Conservation (phyloP, 2,888 invertebrate genomes). For the Xanthostigma xanthostigma region DNA sequence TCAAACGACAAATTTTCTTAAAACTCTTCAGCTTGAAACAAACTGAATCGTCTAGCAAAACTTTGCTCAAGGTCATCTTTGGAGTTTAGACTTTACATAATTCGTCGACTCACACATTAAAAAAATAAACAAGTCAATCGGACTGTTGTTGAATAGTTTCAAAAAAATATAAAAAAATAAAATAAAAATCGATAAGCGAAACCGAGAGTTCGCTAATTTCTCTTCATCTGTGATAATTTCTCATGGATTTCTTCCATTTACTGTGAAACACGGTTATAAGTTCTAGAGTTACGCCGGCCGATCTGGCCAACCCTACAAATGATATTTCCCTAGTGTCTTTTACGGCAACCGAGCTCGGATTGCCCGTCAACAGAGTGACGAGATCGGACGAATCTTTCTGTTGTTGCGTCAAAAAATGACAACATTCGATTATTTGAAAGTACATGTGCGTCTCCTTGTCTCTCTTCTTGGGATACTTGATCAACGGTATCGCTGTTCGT, state of each 20-base stretch:
- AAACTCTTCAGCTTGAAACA: too few relatives aligned
- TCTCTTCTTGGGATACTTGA: constrained; percentile 63
- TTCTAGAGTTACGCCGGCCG: constrained; percentile 69
- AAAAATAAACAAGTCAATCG: too few relatives aligned
- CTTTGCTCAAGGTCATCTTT: too few relatives aligned
- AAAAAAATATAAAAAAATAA: too few relatives aligned
- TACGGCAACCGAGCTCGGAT: constrained; percentile 24
- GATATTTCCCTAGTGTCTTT: constrained; percentile 45
- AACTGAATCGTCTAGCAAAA: too few relatives aligned
- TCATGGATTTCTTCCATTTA: constrained; percentile 66
- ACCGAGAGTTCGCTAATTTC: background rate
- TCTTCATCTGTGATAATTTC: constrained; percentile 43
- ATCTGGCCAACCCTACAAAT: constrained; percentile 59
- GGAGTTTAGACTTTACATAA: too few relatives aligned
- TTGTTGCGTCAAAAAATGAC: constrained; percentile 54
- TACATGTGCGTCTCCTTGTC: constrained; percentile 58
- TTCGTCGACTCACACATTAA: too few relatives aligned
- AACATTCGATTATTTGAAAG: constrained; percentile 72
- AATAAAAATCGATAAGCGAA: too few relatives aligned
- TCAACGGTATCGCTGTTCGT: constrained; percentile 50
- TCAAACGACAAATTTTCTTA: too few relatives aligned
- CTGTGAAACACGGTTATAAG: constrained; percentile 68
- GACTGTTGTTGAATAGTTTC: too few relatives aligned
- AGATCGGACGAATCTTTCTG: constrained; percentile 41
- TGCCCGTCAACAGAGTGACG: constrained; percentile 65